A percentile compares a stretch with the other conserved stretches of the same genome.
Evolutionary conservation across 2,888 invertebrate species (phyloP).

Genomic region (Calameuta idolon): DNA sequence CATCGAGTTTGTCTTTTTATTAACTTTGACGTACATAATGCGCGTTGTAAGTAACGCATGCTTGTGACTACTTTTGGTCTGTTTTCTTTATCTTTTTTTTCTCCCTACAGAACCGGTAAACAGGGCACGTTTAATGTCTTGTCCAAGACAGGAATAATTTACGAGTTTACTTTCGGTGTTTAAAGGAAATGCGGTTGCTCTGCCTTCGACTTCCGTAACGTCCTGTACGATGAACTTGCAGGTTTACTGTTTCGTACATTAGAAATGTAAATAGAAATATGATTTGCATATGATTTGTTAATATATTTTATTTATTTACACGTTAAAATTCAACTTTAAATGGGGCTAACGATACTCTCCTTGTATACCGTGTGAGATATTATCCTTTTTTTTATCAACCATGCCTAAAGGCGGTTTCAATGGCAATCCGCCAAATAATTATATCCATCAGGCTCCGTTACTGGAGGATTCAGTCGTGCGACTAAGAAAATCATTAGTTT

Average conservation of each 20-base stretch:
- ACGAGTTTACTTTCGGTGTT: constrained; percentile 9
- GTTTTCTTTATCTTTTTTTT: not conserved
- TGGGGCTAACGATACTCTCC: not conserved
- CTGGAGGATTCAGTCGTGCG: not conserved
- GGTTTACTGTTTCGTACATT: not conserved
- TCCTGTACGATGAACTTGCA: not conserved
- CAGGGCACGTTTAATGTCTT: constrained; percentile 33
- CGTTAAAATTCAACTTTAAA: not conserved
- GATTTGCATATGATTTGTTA: not conserved
- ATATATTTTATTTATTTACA: not conserved
- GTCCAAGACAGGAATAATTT: constrained; percentile 34
- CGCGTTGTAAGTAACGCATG: not conserved
- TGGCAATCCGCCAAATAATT: not conserved
- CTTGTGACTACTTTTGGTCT: not conserved
- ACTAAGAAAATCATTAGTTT: constrained; percentile 20
- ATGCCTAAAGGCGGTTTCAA: not conserved
- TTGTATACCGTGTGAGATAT: not conserved
- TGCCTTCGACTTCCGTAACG: not conserved
- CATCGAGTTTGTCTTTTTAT: not conserved
- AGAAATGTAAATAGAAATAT: not conserved
- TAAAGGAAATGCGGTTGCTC: constrained; percentile 11
- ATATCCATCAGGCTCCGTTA: not conserved
- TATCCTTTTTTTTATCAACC: not conserved
- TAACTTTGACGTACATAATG: not conserved
- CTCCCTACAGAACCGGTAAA: constrained; percentile 2